phyloP scores from a whole-genome alignment of 2,113 vertebrate species.

The Ictidomys tridecemlineatus region DNA sequence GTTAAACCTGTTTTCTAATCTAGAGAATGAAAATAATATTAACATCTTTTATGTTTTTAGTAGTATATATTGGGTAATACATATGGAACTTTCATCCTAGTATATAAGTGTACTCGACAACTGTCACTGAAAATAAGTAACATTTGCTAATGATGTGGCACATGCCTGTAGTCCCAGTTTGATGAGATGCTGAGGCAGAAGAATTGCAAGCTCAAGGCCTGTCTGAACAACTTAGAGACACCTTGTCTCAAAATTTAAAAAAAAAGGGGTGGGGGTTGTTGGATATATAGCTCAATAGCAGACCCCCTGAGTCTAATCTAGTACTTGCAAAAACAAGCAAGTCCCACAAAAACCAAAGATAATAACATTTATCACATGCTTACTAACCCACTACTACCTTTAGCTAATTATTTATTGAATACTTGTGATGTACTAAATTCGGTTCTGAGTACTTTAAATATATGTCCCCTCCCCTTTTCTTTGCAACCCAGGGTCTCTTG shows the following conservation, averaged over 20 bases:
- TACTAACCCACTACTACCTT: not conserved
- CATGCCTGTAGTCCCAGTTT: not conserved
- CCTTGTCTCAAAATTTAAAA: not conserved
- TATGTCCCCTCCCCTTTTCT: too few species aligned
- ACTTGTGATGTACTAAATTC: not conserved
- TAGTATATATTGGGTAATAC: not conserved
- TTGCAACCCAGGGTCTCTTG: too few species aligned
- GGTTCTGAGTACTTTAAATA: not conserved
- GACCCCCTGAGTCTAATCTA: not conserved
- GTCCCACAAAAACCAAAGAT: not conserved
- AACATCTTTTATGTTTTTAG: not conserved
- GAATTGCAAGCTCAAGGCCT: not conserved
- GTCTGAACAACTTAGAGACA: not conserved
- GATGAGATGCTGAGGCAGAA: not conserved
- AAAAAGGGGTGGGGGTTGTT: too few species aligned
- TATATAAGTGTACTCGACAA: not conserved
- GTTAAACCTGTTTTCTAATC: slow-evolving; percentile 1
- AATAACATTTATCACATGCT: not conserved
- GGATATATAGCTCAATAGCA: not conserved
- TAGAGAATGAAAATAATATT: not conserved
- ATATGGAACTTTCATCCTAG: not conserved
- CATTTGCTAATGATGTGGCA: not conserved
- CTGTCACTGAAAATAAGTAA: not conserved
- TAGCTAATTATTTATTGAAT: not conserved
- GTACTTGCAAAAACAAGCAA: not conserved